Evolutionary conservation across 2,888 invertebrate species (phyloP), one percentile per base, ranked within the genome.

Genomic region (Lochmaea crataegi): DNA sequence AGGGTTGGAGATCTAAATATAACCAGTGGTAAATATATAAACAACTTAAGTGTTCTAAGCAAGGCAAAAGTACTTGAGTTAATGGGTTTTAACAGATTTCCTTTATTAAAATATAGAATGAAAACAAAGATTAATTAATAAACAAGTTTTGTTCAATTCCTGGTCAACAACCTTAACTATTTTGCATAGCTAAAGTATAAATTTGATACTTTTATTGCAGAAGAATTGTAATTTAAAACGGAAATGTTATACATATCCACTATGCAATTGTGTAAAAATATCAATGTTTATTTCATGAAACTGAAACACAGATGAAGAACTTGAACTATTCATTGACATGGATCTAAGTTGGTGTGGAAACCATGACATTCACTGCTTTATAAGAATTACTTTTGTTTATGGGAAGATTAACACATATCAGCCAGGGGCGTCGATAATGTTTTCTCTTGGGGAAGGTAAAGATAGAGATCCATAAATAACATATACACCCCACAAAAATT

Each of bases 81-180:
- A 53, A 53, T 53, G 18, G 53, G 2, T 53, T 16, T 53, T 9
- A 7, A 16, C 18, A 53, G 18, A 53, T 10, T 53, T 18, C 10
- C 16, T 3, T 51, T 5, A 51, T 51, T 16, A 51, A 51, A 14
- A 51, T 12, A 12, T 45, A 45, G 12, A 41, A 1, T 41, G 41
- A 1, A 48, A 48, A 48, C 7, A 48, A 48, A 14, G n/a, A n/a
- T 48, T 0, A 48, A 48, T 7, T n/a, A 48, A 18, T 9, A 18
- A 53, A 18, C n/a, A 51, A 18, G 18, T 53, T 53, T 18, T 53
- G 16, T 18, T 53, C 16, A 16, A 16, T 53, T 5, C 16, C 16
- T 53, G 53, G 53, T 53, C 53, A 53, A 53, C 16, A 53, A 53
- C 53, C 53, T 53, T 16, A 53, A 18, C 16, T n/a, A 51, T 51